Evolutionary conservation across 2,797 vertebrate species (phyloP), one percentile per base, ranked within the genome.

Genomic region (Paratrypauchen microcephalus): DNA sequence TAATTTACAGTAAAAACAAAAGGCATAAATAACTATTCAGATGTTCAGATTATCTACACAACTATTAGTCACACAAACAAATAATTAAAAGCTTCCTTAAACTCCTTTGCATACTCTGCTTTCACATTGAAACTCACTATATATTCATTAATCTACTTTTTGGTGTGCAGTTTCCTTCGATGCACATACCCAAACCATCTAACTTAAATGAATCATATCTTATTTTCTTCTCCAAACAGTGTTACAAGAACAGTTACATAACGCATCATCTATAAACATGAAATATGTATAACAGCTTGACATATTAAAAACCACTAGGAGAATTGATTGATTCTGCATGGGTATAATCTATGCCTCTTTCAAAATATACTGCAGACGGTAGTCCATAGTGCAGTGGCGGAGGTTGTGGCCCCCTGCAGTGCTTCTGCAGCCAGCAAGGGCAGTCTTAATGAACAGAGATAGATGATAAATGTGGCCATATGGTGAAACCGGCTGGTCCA

Each of bases 401-500:
- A 88, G 82, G 83, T 85, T 82, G 81, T 87, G 75, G 74, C 83
- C 81, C 86, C 90, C 90, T 86, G 85, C 90, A 83, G 91, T 66
- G 88, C 80, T 65, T 83, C 84, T 86, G 88, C 84, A 89, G 83
- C 85, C 87, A 91, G 90, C 89, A 92, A 93, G 89, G 90, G 88
- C 90, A 91, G 84, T 87, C 90, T 90, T 92, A 93, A 93, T 93
- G 92, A 93, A 92, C 82, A 88, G 85, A 62, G 84, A 86, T 91
- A 88, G 86, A 93, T 94, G 93, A 94, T 94, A 90, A 93, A 94
- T 94, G 92, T 87, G 83, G 80, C 93, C 93, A 94, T 93, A 94
- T 94, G 93, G 92, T 91, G 82, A 82, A 83, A 80, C 92, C 90
- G 90, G 90, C 92, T 94, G 93, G 83, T 84, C 81, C 80, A 92